phyloP scores from a whole-genome alignment of 2,113 vertebrate genomes.

The Anser cygnoides region DNA sequence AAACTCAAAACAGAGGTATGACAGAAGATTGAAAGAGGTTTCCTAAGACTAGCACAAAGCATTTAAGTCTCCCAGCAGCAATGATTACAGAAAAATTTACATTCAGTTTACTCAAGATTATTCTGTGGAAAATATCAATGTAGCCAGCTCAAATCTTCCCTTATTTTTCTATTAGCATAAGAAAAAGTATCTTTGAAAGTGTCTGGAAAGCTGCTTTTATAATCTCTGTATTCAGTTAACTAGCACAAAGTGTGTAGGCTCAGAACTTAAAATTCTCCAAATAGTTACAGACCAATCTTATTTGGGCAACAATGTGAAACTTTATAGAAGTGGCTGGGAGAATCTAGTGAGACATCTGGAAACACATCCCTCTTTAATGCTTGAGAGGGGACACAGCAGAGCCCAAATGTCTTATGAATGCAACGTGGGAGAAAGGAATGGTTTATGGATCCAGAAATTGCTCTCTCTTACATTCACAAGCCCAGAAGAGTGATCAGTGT shows the following conservation, averaged over 20 bases:
- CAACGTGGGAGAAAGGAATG: neutral
- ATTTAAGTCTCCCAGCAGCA: neutral
- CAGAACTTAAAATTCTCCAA: neutral
- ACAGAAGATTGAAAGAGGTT: neutral
- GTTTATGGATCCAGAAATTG: neutral
- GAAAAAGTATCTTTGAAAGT: conserved; percentile 1
- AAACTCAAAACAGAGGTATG: neutral
- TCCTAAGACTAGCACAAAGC: neutral
- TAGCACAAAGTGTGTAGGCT: neutral
- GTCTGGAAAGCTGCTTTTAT: conserved; percentile 8
- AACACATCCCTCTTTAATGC: neutral
- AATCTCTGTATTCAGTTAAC: conserved; percentile 41
- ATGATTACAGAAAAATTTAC: neutral
- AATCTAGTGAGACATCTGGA: neutral
- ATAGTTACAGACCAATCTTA: neutral
- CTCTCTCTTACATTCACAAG: neutral
- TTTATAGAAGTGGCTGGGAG: neutral
- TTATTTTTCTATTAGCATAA: conserved; percentile 25
- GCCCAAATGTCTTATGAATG: neutral
- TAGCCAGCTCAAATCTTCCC: neutral
- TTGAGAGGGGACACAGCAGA: neutral
- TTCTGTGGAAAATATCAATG: conserved; percentile 12
- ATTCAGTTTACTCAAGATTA: conserved; percentile 19
- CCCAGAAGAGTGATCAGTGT: neutral
- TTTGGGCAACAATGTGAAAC: neutral